A percentile compares a stretch with the other conserved stretches of the same genome.
Evolutionary conservation across 2,113 vertebrate species (phyloP).

Genomic region (Mystacornis crossleyi): DNA sequence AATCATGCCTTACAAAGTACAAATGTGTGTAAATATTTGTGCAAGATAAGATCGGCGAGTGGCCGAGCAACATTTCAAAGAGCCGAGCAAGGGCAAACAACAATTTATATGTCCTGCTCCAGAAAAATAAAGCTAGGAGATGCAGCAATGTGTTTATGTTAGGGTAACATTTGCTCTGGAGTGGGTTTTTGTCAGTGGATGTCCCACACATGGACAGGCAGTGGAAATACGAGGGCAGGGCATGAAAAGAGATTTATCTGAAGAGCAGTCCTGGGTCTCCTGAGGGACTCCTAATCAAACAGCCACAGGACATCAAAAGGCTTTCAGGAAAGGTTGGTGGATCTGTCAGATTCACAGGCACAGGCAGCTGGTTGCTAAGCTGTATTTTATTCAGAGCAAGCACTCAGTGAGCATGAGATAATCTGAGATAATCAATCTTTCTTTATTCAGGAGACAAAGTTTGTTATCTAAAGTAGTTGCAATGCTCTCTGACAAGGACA

Average conservation of each 20-base stretch:
- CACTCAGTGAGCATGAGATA: not conserved
- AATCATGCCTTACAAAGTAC: conserved; percentile 26
- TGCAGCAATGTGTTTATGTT: conserved; percentile 24
- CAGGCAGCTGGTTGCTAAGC: not conserved
- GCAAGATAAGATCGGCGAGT: conserved; percentile 56
- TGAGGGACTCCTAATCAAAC: not conserved
- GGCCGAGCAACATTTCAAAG: conserved; percentile 62
- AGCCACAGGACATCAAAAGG: not conserved
- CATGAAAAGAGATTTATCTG: not conserved
- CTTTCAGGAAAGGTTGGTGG: not conserved
- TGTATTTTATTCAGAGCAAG: not conserved
- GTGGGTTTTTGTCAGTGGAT: not conserved
- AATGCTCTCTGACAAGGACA: not conserved
- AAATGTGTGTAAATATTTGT: conserved; percentile 60
- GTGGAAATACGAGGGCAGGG: not conserved
- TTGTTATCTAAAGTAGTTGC: not conserved
- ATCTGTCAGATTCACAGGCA: not conserved
- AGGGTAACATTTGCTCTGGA: conserved; percentile 8
- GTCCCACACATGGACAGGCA: not conserved
- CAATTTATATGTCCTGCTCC: conserved; percentile 46
- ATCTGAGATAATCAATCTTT: not conserved
- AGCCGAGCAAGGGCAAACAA: conserved; percentile 43
- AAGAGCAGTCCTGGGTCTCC: not conserved
- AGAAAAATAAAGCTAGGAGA: conserved; percentile 40
- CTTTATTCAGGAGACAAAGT: not conserved